Percentiles rank a stretch among this genome's conserved stretches.
Conservation (phyloP, 2,113 vertebrate genomes). For the Pavo muticus region DNA sequence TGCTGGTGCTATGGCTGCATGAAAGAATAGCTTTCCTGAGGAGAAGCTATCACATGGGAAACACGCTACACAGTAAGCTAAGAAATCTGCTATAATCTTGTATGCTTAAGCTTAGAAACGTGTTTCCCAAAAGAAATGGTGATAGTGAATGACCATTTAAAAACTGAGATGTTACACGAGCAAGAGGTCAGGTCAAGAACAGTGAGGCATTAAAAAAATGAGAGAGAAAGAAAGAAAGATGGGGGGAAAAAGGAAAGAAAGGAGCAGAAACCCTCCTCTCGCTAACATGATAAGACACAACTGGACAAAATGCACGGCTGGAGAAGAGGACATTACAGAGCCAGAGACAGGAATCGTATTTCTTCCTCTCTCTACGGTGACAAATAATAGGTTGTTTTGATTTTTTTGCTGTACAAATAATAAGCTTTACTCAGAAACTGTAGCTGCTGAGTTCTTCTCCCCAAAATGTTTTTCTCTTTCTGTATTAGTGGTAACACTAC, state of each 20-base stretch:
- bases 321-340: slow-evolving; percentile 60
- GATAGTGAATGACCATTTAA: slow-evolving; percentile 68
- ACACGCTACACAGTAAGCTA: slow-evolving; percentile 60
- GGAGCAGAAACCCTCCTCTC: slow-evolving; percentile 44
- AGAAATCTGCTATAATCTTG: slow-evolving; percentile 70
- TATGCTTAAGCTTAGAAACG: slow-evolving; percentile 63
- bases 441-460: slow-evolving; percentile 19
- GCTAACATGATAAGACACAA: slow-evolving; percentile 48
- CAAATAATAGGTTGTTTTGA: slow-evolving; percentile 78
- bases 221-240: neutral
- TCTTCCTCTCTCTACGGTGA: slow-evolving; percentile 75
- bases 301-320: slow-evolving; percentile 40
- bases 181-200: slow-evolving; percentile 67
- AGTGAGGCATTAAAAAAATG: slow-evolving; percentile 5
- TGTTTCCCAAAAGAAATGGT: slow-evolving; percentile 53
- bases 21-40: slow-evolving; percentile 79
- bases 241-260: neutral
- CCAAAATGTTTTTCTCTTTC: slow-evolving; percentile 53
- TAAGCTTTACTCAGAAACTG: slow-evolving; percentile 72
- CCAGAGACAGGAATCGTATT: slow-evolving; percentile 70
- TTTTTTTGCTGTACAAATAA: slow-evolving; percentile 76
- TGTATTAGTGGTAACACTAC: slow-evolving; percentile 7
- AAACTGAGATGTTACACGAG: slow-evolving; percentile 69
- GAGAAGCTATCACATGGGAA: slow-evolving; percentile 74
- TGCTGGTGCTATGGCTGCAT: slow-evolving; percentile 76